phyloP scores from a whole-genome alignment of 2,797 vertebrate genomes.

The Rhincodon typus region DNA sequence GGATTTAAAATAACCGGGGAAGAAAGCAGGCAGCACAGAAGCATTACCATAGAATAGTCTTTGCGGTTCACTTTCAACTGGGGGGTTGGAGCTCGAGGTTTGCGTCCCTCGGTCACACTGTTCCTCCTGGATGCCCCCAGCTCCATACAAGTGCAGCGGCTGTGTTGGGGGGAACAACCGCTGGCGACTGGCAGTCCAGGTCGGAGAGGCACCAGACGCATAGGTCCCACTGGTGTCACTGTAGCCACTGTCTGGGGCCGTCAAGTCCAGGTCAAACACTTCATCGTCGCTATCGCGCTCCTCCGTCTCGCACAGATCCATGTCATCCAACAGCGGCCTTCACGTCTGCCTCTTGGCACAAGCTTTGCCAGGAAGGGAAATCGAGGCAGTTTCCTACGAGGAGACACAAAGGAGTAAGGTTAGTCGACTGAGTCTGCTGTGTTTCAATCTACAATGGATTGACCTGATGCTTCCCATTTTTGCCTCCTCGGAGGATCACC shows the following conservation, averaged over 20 bases:
- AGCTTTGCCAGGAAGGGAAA: neutral
- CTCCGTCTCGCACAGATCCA: constrained; percentile 10
- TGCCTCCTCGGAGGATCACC: neutral
- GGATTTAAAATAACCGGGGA: neutral
- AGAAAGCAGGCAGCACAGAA: neutral
- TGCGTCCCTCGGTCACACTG: constrained; percentile 20
- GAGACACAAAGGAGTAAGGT: neutral
- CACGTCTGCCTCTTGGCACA: neutral
- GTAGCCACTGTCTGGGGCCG: constrained; percentile 3
- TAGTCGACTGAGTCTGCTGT: neutral
- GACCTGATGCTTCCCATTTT: neutral
- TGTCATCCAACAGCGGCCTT: neutral
- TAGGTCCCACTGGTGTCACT: neutral
- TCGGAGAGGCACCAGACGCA: neutral
- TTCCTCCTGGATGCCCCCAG: neutral
- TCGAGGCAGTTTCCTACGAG: neutral
- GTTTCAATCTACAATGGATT: neutral
- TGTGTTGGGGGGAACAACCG: neutral
- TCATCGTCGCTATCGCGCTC: constrained; percentile 15
- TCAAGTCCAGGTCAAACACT: constrained; percentile 19
- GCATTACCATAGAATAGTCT: constrained; percentile 33
- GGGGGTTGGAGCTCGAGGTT: neutral
- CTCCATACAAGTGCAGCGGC: neutral
- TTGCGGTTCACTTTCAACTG: neutral
- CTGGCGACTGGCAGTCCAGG: neutral